Evolutionary conservation across 2,113 vertebrate species (phyloP), one percentile per base, ranked within the genome.

Genomic region (Trogon melanurus): DNA sequence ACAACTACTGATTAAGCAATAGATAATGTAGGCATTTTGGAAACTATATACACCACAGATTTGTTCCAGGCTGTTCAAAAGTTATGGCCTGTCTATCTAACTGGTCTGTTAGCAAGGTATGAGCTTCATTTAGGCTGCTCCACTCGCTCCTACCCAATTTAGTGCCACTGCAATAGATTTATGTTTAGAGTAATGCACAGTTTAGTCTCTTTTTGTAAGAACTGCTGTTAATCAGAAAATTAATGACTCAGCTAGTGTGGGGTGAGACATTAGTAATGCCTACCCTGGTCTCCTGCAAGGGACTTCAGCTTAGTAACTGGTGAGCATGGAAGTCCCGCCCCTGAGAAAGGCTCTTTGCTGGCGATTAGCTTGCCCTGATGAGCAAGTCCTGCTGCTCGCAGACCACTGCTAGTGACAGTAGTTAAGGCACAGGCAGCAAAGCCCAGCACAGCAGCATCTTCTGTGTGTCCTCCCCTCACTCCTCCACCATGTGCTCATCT

Each of bases 1-100:
- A 96, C 89, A 97, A 93, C 91, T 91, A 96, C 94, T 97, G 97
- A 97, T 96, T 95, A 97, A 96, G 97, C 93, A 94, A 96, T 91
- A 97, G 91, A 97, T 96, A 95, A 97, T 53, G 41, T 21, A 93
- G 95, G 93, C 89, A 89, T 97, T 97, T 96, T 82, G 69, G 71
- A 96, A 97, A 96, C 94, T 92, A n/a, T 91, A 72, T 88, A 93
- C 10, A 3, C 84, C 66, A 94, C 73, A 73, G 73, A 96, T 97
- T 95, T 93, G 75, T 97, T 90, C 75, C 75, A 82, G 67, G 29
- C 88, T 61, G 66, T 79, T 97, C 86, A 75, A 71, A 93, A 97
- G 95, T 92, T 83, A 97, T 34, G 61, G 47, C 30, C 78, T 79
- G 30, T 79, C 91, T 95, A 44, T 66, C 79, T 96, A 92, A 96